A percentile compares a stretch with the other conserved stretches of the same genome.
Evolutionary conservation across 2,113 vertebrate genomes (phyloP).

Genomic region (Dunckerocampus dactyliophorus): DNA sequence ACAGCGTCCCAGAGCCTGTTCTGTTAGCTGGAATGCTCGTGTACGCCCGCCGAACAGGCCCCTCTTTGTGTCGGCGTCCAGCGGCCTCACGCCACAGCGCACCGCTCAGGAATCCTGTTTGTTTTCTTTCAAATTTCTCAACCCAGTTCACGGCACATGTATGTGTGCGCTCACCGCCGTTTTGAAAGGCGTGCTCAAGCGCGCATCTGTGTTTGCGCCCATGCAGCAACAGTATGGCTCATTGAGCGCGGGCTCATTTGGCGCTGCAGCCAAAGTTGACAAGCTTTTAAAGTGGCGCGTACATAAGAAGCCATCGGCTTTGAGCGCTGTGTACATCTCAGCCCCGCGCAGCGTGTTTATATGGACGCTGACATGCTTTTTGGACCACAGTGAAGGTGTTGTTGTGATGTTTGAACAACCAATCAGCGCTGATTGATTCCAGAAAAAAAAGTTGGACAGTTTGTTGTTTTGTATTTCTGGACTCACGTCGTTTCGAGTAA

Average conservation of each 20-base stretch:
- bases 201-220: conserved; percentile 48
- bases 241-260: conserved; percentile 56
- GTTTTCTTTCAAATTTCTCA: conserved; percentile 75
- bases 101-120: conserved; percentile 75
- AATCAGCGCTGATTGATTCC: not conserved
- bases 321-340: conserved; percentile 30
- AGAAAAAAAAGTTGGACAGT: too few species aligned
- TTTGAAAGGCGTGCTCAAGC: conserved; percentile 28
- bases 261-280: conserved; percentile 55
- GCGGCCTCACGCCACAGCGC: conserved; percentile 67
- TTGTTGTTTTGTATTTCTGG: conserved; percentile 32
- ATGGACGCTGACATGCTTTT: conserved; percentile 25
- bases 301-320: conserved; percentile 17
- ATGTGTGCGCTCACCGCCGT: conserved; percentile 13
- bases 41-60: conserved; percentile 53
- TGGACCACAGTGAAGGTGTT: conserved; percentile 12
- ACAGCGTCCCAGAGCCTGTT: conserved; percentile 71
- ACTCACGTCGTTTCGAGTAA: conserved; percentile 29
- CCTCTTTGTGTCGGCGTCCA: conserved; percentile 70
- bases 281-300: conserved; percentile 55
- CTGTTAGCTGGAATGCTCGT: conserved; percentile 73
- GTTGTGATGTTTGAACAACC: too few species aligned
- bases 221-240: conserved; percentile 54
- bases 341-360: conserved; percentile 17
- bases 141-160: conserved; percentile 53